Conservation (phyloP, 2,797 vertebrate genomes). For the Acanthornis magna region DNA sequence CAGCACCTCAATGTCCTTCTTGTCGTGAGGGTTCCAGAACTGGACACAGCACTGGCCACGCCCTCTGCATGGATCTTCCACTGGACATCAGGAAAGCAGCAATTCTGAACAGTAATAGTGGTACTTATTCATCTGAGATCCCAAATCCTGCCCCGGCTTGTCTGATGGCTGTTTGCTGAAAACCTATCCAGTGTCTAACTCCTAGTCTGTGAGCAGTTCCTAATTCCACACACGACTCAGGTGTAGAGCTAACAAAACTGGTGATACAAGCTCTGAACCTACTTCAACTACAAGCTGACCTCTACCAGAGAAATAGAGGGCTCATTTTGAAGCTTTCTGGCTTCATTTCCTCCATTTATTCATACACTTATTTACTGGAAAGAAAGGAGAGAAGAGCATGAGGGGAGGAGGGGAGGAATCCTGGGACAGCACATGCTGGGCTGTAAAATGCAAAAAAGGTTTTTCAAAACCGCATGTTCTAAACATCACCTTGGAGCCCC, state of each 20-base stretch:
- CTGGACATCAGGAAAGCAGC: neutral
- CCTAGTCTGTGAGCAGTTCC: neutral
- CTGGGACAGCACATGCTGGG: neutral
- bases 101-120: neutral
- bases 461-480: neutral
- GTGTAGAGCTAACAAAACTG: neutral
- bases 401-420: neutral
- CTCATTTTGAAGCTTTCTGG: slow-evolving; percentile 18
- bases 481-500: slow-evolving; percentile 47
- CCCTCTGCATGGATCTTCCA: neutral
- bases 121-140: neutral
- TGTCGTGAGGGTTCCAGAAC: neutral
- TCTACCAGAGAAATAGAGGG: slow-evolving; percentile 26
- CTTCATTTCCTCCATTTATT: slow-evolving; percentile 32
- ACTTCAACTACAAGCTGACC: neutral
- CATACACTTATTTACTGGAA: slow-evolving; percentile 33
- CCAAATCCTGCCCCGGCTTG: neutral
- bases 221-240: neutral
- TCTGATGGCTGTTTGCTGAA: neutral
- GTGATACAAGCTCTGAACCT: neutral
- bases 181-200: neutral
- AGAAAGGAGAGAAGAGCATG: neutral
- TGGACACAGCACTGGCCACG: rapidly evolving
- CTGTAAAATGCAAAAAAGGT: neutral
- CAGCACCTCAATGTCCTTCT: neutral